phyloP scores from a whole-genome alignment of 2,888 invertebrate genomes.

The Drosophila kambysellisi region DNA sequence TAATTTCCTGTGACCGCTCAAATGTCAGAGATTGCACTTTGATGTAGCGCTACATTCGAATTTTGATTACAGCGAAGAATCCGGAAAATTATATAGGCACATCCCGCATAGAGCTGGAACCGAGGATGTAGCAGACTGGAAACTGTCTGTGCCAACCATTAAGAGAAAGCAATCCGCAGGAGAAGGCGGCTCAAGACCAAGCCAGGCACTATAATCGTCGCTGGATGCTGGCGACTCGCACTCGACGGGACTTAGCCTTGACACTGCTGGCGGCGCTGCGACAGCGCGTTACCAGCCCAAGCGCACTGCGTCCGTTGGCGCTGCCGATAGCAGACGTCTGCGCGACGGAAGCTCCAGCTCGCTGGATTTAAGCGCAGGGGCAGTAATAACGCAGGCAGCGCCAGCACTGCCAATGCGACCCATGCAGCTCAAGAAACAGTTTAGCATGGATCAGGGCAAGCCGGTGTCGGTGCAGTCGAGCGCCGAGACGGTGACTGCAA shows the following conservation, averaged over 20 bases:
- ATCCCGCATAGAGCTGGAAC: no score
- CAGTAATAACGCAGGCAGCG: conserved; percentile 71
- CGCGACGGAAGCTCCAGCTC: conserved; percentile 71
- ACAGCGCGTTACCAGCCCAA: conserved; percentile 80
- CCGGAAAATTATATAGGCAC: no score
- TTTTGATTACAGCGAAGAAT: no score
- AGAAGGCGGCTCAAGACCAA: no score
- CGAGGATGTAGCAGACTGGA: no score
- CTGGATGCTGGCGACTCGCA: conserved; percentile 82
- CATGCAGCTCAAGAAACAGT: conserved; percentile 85
- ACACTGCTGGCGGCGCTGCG: conserved; percentile 61
- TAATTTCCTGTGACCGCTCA: conserved; percentile 66
- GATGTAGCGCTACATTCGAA: conserved; percentile 43
- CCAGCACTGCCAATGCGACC: conserved; percentile 80
- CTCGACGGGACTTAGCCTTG: conserved; percentile 66
- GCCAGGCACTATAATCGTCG: no score
- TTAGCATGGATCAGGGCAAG: conserved; percentile 85
- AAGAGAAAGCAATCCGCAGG: no score
- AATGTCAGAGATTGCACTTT: conserved; percentile 64
- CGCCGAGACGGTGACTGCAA: conserved; percentile 28
- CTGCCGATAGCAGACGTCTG: conserved; percentile 74
- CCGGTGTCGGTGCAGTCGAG: conserved; percentile 69
- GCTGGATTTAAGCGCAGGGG: conserved; percentile 71
- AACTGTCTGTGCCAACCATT: no score
- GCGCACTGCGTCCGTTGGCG: conserved; percentile 83